A percentile compares a stretch with the other conserved stretches of the same genome.
phyloP scores from a whole-genome alignment of 2,797 vertebrate species.

The Sebastes paucispinis region DNA sequence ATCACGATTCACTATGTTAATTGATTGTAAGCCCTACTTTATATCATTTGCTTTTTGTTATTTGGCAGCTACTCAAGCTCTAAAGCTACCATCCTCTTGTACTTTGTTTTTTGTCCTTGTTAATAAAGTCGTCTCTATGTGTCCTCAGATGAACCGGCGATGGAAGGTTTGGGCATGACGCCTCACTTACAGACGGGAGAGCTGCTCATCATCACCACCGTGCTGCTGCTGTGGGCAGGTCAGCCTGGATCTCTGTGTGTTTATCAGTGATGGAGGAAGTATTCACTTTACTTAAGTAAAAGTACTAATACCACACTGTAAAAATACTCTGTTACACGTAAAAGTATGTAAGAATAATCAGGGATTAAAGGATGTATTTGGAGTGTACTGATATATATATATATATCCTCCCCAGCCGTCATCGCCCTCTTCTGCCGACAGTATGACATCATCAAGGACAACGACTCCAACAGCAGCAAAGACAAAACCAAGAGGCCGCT shows the following conservation, averaged over 20 bases:
- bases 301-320: background rate
- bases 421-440: slow-evolving; percentile 97
- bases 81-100: too few relatives aligned
- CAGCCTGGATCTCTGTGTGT: slow-evolving; percentile 27
- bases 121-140: background rate
- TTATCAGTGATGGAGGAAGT: background rate
- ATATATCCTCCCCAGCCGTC: slow-evolving; percentile 82
- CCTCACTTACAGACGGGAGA: slow-evolving; percentile 92
- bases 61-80: too few relatives aligned
- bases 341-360: too few relatives aligned
- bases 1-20: too few relatives aligned
- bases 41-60: too few relatives aligned
- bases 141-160: slow-evolving; percentile 90
- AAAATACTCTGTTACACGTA: too few relatives aligned
- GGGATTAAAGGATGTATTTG: background rate
- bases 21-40: too few relatives aligned
- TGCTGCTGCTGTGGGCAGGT: slow-evolving; percentile 98
- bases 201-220: slow-evolving; percentile 94
- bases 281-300: background rate
- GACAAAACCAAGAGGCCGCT: slow-evolving; percentile 92
- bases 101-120: background rate
- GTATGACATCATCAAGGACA: slow-evolving; percentile 98
- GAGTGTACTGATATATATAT: background rate
- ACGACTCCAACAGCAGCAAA: slow-evolving; percentile 91
- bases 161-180: slow-evolving; percentile 92